A percentile compares a stretch with the other conserved stretches of the same genome.
phyloP scores from a whole-genome alignment of 2,888 invertebrate genomes.

The Chrysolina haemoptera region DNA sequence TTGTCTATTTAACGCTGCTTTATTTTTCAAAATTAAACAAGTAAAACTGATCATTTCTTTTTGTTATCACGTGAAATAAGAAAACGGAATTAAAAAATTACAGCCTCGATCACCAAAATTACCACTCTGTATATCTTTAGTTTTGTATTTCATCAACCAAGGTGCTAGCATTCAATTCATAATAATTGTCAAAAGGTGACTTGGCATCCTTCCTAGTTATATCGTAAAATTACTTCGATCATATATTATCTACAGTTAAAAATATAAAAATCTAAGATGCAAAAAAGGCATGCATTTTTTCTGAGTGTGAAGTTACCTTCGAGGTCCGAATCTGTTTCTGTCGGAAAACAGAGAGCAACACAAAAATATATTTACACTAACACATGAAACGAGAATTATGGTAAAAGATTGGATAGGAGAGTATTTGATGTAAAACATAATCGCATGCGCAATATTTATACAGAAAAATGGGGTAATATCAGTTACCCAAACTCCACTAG shows the following conservation, averaged over 20 bases:
- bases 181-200: background rate
- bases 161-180: no score
- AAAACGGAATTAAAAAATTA: no score
- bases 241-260: background rate
- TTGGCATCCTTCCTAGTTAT: background rate
- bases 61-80: no score
- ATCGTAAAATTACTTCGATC: background rate
- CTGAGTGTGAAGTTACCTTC: conserved; percentile 66
- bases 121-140: no score
- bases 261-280: conserved; percentile 19
- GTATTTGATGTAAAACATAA: conserved; percentile 1
- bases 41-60: no score
- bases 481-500: background rate
- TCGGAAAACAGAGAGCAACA: conserved; percentile 61
- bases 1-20: no score
- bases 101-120: no score
- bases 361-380: conserved; percentile 60
- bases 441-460: conserved; percentile 34
- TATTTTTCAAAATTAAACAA: no score
- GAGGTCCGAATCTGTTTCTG: conserved; percentile 70
- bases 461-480: conserved; percentile 18
- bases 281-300: conserved; percentile 46
- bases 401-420: conserved; percentile 29
- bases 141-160: no score
- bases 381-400: conserved; percentile 42